Evolutionary conservation across 2,797 vertebrate species (phyloP).

Genomic region (Pseudomugil tenellus): DNA sequence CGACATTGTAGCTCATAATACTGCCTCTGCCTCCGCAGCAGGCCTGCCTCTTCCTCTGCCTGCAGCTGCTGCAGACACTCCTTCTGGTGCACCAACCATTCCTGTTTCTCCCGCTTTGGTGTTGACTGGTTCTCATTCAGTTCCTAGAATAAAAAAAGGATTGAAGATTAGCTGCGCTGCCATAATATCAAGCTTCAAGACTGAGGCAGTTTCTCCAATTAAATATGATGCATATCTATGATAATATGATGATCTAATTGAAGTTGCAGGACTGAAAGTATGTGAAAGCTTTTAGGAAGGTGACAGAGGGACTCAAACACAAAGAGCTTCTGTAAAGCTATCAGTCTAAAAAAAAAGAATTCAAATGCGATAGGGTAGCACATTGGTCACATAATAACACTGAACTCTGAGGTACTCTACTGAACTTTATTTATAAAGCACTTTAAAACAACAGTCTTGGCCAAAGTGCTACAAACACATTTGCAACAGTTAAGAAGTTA

Average conservation of each 20-base stretch:
- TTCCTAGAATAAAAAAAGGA: conserved; percentile 76
- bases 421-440: no score
- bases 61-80: conserved; percentile 93
- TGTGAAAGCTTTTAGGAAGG: neutral
- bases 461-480: no score
- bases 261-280: neutral
- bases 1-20: conserved; percentile 93
- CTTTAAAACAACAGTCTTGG: no score
- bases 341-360: neutral
- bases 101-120: conserved; percentile 93
- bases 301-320: neutral
- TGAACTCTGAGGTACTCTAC: no score
- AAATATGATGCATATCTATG: neutral
- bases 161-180: neutral
- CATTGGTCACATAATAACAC: neutral
- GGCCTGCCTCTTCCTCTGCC: conserved; percentile 90
- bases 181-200: neutral
- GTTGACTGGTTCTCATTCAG: conserved; percentile 95
- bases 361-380: no score
- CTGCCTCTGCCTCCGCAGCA: conserved; percentile 90
- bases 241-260: neutral
- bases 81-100: conserved; percentile 93
- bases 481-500: no score
- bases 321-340: neutral
- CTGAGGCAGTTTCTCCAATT: neutral